A percentile compares a stretch with the other conserved stretches of the same genome.
Conservation (phyloP, 2,113 vertebrate species). For the Calyptommatus sinebrachiatus region DNA sequence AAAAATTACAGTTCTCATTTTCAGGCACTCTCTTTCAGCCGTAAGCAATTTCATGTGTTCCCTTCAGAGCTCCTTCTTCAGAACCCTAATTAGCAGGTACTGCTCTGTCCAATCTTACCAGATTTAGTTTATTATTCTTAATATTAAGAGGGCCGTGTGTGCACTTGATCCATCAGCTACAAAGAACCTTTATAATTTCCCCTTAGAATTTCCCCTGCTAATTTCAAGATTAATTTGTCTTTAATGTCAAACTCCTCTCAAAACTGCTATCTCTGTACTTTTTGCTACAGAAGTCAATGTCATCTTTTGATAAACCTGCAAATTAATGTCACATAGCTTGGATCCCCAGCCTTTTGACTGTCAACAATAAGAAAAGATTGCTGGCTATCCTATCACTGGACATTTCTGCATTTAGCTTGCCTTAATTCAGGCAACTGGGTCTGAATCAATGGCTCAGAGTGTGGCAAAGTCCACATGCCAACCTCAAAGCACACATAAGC, state of each 20-base stretch:
- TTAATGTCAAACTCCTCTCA: slow-evolving; percentile 28
- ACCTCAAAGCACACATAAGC: too few relatives aligned
- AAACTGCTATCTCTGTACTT: slow-evolving; percentile 23
- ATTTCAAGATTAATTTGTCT: slow-evolving; percentile 20
- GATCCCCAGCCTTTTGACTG: neutral
- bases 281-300: neutral
- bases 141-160: slow-evolving; percentile 48
- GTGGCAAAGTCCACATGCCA: too few relatives aligned
- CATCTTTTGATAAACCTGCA: slow-evolving; percentile 25
- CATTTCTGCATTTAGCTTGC: too few relatives aligned
- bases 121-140: slow-evolving; percentile 56
- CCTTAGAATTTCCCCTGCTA: slow-evolving; percentile 34
- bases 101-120: slow-evolving; percentile 57
- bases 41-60: slow-evolving; percentile 50
- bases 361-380: slow-evolving; percentile 8
- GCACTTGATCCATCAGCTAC: slow-evolving; percentile 39
- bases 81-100: slow-evolving; percentile 59
- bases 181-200: slow-evolving; percentile 41
- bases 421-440: too few relatives aligned
- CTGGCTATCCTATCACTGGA: neutral
- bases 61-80: slow-evolving; percentile 42
- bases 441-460: too few relatives aligned
- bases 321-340: slow-evolving; percentile 28
- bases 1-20: slow-evolving; percentile 54
- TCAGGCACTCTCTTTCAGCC: slow-evolving; percentile 40